Conservation (phyloP, 2,797 vertebrate genomes). For the Micromesistius poutassou region DNA sequence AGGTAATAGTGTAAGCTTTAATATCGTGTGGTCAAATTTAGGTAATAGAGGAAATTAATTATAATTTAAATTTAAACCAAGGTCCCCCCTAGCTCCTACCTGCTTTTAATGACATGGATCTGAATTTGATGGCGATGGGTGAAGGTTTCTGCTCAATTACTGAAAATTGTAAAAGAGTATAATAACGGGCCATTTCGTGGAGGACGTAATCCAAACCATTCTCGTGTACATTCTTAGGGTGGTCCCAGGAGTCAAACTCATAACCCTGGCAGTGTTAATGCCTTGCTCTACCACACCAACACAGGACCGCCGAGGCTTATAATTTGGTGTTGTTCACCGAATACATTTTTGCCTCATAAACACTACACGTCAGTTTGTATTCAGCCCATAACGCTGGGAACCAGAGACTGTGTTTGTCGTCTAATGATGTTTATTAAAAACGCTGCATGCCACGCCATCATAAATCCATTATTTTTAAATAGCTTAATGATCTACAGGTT, state of each 20-base stretch:
- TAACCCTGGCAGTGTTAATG: neutral
- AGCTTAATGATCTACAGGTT: neutral
- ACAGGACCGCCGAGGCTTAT: neutral
- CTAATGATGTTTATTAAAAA: constrained; percentile 1
- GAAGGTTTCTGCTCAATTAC: too few relatives aligned
- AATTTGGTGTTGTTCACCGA: neutral
- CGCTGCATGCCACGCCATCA: neutral
- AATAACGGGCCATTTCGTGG: too few relatives aligned
- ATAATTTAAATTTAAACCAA: too few relatives aligned
- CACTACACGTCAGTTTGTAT: neutral
- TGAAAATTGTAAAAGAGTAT: too few relatives aligned
- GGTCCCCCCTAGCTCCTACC: neutral
- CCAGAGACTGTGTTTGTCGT: neutral
- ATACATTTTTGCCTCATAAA: too few relatives aligned
- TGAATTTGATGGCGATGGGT: neutral
- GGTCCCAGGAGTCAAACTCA: too few relatives aligned
- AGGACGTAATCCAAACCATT: too few relatives aligned
- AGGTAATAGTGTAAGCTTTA: too few relatives aligned
- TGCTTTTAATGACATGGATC: neutral
- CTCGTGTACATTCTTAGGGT: too few relatives aligned
- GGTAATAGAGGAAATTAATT: too few relatives aligned
- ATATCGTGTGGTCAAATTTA: too few relatives aligned
- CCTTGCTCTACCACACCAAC: neutral
- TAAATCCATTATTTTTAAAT: constrained; percentile 6
- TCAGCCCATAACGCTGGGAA: neutral